These are phyloP conservation scores for Catharus fuscescens DNA, from an alignment of 2,113 vertebrate species.

Conservation along the genomic window DNA sequence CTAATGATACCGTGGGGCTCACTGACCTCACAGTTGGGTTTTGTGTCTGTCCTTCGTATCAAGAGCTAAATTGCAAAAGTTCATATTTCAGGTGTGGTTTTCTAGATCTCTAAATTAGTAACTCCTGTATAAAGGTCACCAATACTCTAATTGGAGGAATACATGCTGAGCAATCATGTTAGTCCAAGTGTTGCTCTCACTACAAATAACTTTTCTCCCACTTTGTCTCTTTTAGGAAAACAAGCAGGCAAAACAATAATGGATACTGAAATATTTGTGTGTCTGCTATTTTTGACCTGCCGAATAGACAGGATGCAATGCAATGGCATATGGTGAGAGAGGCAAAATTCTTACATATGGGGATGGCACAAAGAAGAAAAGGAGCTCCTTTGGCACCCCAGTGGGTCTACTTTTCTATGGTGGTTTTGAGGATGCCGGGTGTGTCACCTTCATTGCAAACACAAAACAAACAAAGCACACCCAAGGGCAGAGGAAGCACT, in stretches of 20 bases:
- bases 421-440: neutral
- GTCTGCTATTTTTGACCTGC: neutral
- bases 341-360: neutral
- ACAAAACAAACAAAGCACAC: accelerated
- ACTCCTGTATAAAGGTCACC: neutral
- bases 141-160: neutral
- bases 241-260: neutral
- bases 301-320: neutral
- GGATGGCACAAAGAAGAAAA: neutral
- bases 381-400: neutral
- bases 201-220: neutral
- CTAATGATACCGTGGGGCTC: conserved; percentile 88
- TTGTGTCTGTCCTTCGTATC: conserved; percentile 67
- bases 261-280: neutral
- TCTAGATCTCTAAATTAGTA: conserved; percentile 27
- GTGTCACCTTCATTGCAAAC: neutral
- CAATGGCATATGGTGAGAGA: neutral
- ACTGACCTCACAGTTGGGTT: conserved; percentile 82
- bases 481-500: neutral
- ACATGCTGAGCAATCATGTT: neutral
- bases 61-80: conserved; percentile 62
- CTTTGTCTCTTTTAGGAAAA: neutral
- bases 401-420: neutral
- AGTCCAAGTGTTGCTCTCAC: neutral
- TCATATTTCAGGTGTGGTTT: conserved; percentile 45